A percentile compares a stretch with the other conserved stretches of the same genome.
phyloP scores from a whole-genome alignment of 2,113 vertebrate species.

The Neolamprologus cancellatus region DNA sequence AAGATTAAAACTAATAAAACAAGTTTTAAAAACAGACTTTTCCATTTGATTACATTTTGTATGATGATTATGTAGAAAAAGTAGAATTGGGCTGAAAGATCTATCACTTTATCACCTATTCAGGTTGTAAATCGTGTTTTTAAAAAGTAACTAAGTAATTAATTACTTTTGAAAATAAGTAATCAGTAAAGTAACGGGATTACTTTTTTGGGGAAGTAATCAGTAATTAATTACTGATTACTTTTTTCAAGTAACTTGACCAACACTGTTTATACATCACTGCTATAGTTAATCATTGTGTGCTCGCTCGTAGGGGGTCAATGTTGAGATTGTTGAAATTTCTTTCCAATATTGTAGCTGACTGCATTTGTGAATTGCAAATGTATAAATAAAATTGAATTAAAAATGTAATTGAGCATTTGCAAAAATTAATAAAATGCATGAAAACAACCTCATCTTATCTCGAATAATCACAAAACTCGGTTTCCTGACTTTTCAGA shows the following conservation, averaged over 20 bases:
- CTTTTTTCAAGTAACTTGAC: no score
- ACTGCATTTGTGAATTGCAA: neutral
- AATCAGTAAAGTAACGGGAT: no score
- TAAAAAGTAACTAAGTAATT: no score
- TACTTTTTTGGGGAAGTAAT: no score
- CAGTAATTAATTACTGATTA: no score
- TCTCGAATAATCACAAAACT: neutral
- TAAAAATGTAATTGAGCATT: neutral
- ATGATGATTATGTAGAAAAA: rapidly evolving
- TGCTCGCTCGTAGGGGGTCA: rapidly evolving
- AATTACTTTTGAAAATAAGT: no score
- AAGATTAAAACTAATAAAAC: no score
- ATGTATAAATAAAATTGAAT: neutral
- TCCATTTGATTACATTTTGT: no score
- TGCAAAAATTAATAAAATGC: neutral
- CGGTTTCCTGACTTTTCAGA: neutral
- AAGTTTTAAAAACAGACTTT: no score
- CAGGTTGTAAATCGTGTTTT: no score
- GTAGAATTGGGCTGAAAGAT: no score
- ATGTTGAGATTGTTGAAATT: rapidly evolving
- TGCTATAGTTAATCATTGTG: neutral
- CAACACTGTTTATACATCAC: neutral
- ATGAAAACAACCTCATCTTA: neutral
- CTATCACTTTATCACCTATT: rapidly evolving
- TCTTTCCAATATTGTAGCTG: neutral